Percentiles rank a stretch among this genome's conserved stretches.
Conservation (phyloP, 1,140 invertebrate species). For the Aphidius ervi region DNA sequence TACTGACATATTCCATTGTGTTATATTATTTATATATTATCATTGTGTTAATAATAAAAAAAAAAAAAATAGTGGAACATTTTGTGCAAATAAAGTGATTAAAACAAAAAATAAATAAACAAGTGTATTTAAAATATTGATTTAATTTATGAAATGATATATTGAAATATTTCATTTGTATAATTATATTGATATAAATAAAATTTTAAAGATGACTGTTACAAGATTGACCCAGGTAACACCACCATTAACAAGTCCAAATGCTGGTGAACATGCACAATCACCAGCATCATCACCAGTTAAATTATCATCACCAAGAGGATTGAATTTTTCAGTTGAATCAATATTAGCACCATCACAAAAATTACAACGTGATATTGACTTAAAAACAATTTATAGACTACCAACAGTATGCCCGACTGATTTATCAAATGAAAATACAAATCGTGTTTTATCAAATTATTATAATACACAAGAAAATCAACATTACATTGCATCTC, state of each 20-base stretch:
- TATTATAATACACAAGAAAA: background rate
- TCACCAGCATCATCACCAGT: conserved; percentile 29
- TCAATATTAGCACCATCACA: conserved; percentile 39
- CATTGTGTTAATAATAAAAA: too few species aligned
- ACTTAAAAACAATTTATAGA: too few species aligned
- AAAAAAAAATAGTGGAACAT: too few species aligned
- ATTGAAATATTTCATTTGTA: conserved; percentile 42
- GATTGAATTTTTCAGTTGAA: conserved; percentile 54
- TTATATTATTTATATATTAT: too few species aligned
- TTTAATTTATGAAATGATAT: too few species aligned
- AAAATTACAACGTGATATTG: too few species aligned
- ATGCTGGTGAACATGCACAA: conserved; percentile 35
- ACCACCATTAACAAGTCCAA: conserved; percentile 42
- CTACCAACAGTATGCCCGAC: conserved; percentile 21
- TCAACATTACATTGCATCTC: conserved; percentile 2
- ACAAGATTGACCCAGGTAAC: conserved; percentile 47
- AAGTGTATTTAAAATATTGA: too few species aligned
- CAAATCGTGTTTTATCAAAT: background rate
- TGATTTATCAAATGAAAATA: background rate
- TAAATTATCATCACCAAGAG: conserved; percentile 27
- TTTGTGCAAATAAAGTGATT: too few species aligned
- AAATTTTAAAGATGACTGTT: conserved; percentile 43
- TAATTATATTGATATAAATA: conserved; percentile 37
- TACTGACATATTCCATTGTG: background rate
- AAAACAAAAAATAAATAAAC: too few species aligned